A percentile compares a stretch with the other conserved stretches of the same genome.
phyloP scores from a whole-genome alignment of 2,888 invertebrate species.

The Prosopocoilus inquinatus region DNA sequence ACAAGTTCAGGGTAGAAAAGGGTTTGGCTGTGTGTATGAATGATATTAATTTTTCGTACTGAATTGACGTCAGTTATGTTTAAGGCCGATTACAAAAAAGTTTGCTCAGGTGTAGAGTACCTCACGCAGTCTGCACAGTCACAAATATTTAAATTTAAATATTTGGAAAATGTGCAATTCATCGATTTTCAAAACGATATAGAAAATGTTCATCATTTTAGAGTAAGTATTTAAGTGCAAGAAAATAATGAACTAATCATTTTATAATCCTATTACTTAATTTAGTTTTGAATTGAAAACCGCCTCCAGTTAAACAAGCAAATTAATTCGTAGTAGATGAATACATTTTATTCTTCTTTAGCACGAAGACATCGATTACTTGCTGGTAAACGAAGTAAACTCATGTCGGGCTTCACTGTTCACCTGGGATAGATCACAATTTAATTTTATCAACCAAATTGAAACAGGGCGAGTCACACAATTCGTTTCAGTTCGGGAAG shows the following conservation, averaged over 20 bases:
- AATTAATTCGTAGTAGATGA: constrained; percentile 6
- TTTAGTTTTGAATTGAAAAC: too few relatives aligned
- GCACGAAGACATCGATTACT: constrained; percentile 38
- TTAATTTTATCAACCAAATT: constrained; percentile 39
- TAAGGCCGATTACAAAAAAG: constrained; percentile 38
- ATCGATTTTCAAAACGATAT: constrained; percentile 39
- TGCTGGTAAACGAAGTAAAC: constrained; percentile 46
- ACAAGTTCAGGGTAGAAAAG: constrained; percentile 34
- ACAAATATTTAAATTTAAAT: constrained; percentile 52
- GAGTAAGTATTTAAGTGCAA: constrained; percentile 34
- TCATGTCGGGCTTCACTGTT: constrained; percentile 51
- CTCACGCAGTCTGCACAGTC: constrained; percentile 39
- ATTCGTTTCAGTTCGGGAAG: constrained; percentile 45
- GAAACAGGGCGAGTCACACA: constrained; percentile 53
- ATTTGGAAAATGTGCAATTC: constrained; percentile 50
- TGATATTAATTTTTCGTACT: not conserved
- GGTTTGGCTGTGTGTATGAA: constrained; percentile 35
- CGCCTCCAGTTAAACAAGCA: not conserved
- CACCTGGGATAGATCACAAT: constrained; percentile 42
- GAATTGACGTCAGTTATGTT: constrained; percentile 23
- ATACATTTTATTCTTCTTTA: constrained; percentile 25
- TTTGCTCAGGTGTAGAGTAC: constrained; percentile 42
- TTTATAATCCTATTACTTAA: too few relatives aligned
- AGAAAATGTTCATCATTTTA: constrained; percentile 41
- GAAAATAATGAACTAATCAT: too few relatives aligned